Evolutionary conservation across 2,797 vertebrate species (phyloP), one percentile per base, ranked within the genome.

Genomic region (Champsocephalus gunnari): DNA sequence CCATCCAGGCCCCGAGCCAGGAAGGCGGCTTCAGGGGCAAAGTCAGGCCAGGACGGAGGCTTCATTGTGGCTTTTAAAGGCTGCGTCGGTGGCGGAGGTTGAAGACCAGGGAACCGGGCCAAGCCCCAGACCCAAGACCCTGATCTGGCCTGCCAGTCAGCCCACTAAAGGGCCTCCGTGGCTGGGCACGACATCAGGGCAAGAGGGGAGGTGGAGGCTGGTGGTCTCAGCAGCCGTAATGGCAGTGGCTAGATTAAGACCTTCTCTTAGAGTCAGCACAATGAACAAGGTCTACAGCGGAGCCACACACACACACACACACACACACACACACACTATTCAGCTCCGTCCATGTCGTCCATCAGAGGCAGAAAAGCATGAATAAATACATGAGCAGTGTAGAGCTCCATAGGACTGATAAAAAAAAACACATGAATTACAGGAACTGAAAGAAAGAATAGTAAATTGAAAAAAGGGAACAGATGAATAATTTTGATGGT

Each of bases 241-340:
- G 93, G 91, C 85, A 61, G 68, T 61, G 90, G 87, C 86, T 91
- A 95, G 92, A 94, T 95, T 94, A 94, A 95, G 94, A 94, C 94
- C 91, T 94, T 90, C 85, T 88, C 91, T 88, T 79, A 81, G 80
- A 93, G 91, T 88, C 73, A 32, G 66, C 81, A 92, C 92, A 92
- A 92, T 91, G 81, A 87, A 83, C 53, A 75, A 90, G 81, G 86
- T 88, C 81, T 82, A 74, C 64, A 71, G 71, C 12, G 8, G 62
- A 75, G 68, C 62, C 55, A 65, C 66, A 88, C 85, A 65, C 2
- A 73, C 88, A 85, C 68, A 80, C 82, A 28, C 28, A 28, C 28
- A 5, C 28, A 5, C 66, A 14, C 10, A 77, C 60, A 59, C 75
- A 76, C 55, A 65, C 66, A 88, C 85, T 83, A 91, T 89, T 90